Percentiles rank a stretch among this genome's conserved stretches.
phyloP scores from a whole-genome alignment of 2,113 vertebrate species.

The Gallinago jamesoni region DNA sequence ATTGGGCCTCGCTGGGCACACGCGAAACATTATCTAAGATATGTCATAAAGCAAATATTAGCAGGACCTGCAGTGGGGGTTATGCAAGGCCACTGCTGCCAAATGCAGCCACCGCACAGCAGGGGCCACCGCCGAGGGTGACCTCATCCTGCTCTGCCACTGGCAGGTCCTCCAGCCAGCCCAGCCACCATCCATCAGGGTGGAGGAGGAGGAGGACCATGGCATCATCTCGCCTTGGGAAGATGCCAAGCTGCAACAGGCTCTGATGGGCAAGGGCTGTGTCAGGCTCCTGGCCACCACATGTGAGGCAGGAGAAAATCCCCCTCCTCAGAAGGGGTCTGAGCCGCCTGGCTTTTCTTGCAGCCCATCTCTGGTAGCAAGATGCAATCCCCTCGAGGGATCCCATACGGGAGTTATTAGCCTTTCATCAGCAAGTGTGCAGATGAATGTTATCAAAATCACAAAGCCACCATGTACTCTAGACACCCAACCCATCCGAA shows the following conservation, averaged over 20 bases:
- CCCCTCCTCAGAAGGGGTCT: neutral
- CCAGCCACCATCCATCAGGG: neutral
- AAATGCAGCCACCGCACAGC: neutral
- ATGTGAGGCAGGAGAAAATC: neutral
- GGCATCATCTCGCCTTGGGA: neutral
- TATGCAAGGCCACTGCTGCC: neutral
- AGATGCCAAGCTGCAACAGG: neutral
- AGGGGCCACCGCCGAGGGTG: neutral
- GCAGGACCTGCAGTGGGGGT: neutral
- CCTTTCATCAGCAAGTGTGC: neutral
- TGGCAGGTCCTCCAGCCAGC: neutral
- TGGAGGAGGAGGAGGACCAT: neutral
- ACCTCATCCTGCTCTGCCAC: neutral
- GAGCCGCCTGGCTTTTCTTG: neutral
- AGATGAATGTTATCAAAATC: neutral
- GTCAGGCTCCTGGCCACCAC: rapidly evolving
- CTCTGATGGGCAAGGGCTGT: neutral
- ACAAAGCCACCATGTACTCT: neutral
- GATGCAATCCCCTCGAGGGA: neutral
- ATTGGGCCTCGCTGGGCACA: neutral
- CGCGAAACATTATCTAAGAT: neutral
- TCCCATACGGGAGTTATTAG: neutral
- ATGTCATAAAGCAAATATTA: constrained; percentile 59
- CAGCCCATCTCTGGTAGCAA: neutral
- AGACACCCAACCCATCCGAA: neutral